phyloP scores from a whole-genome alignment of 35 echinoderm and acorn worm genomes.

The Eucidaris tribuloides region DNA sequence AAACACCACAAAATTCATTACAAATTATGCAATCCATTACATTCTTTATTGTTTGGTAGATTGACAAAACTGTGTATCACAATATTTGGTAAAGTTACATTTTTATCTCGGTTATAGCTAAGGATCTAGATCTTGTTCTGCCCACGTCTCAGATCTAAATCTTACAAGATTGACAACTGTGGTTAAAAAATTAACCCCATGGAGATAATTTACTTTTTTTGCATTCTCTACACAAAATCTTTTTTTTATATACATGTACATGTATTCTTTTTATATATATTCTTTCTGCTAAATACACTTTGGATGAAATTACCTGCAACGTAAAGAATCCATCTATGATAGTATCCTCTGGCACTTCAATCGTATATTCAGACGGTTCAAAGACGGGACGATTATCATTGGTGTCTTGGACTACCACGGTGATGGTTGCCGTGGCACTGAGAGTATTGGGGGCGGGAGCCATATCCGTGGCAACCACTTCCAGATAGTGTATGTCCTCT shows the following conservation, averaged over 20 bases:
- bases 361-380: constrained; percentile 48
- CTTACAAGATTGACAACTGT: no score
- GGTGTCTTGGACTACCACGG: constrained; percentile 65
- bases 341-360: constrained; percentile 44
- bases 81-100: not conserved
- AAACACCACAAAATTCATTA: not conserved
- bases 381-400: constrained; percentile 77
- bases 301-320: constrained; percentile 15
- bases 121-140: no score
- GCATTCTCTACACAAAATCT: not conserved
- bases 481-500: constrained; percentile 32
- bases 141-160: no score
- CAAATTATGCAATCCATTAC: not conserved
- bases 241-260: not conserved
- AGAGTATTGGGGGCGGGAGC: constrained; percentile 12
- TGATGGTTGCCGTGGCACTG: constrained; percentile 4
- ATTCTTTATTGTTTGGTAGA: not conserved
- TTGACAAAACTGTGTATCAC: not conserved
- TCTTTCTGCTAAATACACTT: not conserved
- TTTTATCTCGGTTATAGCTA: no score
- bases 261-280: not conserved
- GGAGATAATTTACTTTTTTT: not conserved
- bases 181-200: not conserved
- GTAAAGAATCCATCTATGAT: constrained; percentile 24
- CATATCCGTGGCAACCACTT: constrained; percentile 46